Percentiles rank a stretch among this genome's conserved stretches.
Conservation (phyloP, 2,113 vertebrate species). For the Hippocampus mohnikei region DNA sequence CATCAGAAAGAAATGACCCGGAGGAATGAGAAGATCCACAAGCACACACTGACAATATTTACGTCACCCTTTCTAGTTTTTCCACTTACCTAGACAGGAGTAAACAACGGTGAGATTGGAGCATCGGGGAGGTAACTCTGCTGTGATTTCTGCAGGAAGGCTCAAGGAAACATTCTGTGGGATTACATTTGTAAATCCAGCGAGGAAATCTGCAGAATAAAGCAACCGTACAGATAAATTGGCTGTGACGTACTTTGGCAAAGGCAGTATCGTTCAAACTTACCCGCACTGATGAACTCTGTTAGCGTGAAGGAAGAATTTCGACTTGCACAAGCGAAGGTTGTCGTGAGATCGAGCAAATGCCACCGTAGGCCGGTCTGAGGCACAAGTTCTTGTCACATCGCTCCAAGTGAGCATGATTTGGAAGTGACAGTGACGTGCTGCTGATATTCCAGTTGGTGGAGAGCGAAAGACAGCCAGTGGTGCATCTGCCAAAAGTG, state of each 20-base stretch:
- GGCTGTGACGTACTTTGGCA: background rate
- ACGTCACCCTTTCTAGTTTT: background rate
- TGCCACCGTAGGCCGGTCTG: background rate
- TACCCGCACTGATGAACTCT: conserved; percentile 31
- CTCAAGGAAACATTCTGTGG: rapidly evolving
- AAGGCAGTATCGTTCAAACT: conserved; percentile 1
- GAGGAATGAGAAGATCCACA: too few relatives aligned
- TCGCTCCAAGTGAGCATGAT: rapidly evolving
- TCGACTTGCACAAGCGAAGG: background rate
- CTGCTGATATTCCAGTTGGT: conserved; percentile 16
- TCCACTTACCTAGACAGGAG: conserved; percentile 38
- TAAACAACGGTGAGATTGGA: background rate
- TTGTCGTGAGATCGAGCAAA: conserved; percentile 28
- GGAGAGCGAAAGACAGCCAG: conserved; percentile 25
- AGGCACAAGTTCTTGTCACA: background rate
- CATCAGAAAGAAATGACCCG: too few relatives aligned
- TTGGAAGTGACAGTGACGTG: background rate
- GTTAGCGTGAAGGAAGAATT: rapidly evolving
- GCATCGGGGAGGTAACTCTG: conserved; percentile 17
- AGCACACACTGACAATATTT: background rate
- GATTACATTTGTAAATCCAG: conserved; percentile 11
- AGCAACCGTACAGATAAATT: background rate
- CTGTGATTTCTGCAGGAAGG: background rate
- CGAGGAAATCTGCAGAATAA: background rate
- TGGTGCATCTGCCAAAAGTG: rapidly evolving